Evolutionary conservation across 2,797 vertebrate species (phyloP).

Genomic region (Petrocephalus schoutedeni): DNA sequence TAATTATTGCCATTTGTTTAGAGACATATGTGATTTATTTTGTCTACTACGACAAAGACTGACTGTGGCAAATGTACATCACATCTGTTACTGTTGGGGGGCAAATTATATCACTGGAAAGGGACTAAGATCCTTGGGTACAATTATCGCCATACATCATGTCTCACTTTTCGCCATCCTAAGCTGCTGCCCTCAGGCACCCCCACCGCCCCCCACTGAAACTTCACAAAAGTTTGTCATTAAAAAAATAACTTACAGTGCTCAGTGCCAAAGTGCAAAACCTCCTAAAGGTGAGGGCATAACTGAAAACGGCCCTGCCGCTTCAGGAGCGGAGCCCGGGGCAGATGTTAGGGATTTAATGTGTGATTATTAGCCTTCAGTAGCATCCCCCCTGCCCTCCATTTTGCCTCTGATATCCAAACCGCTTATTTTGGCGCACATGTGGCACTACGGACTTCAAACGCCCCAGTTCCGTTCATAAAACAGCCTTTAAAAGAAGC

Average conservation of each 20-base stretch:
- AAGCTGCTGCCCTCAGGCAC: not conserved
- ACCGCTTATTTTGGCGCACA: conserved; percentile 32
- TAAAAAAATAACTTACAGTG: not conserved
- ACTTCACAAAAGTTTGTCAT: not conserved
- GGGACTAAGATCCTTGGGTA: not conserved
- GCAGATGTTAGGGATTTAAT: conserved; percentile 40
- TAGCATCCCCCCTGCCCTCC: not conserved
- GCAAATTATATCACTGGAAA: not conserved
- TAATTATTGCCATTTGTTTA: not conserved
- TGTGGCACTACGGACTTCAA: conserved; percentile 46
- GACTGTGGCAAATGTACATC: not conserved
- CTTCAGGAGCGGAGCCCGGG: conserved; percentile 33
- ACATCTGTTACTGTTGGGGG: not conserved
- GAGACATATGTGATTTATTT: not conserved
- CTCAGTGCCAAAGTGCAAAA: not conserved
- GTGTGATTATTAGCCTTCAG: conserved; percentile 42
- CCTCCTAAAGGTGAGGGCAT: conserved; percentile 27
- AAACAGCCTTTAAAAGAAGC: conserved; percentile 44
- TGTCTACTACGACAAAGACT: not conserved
- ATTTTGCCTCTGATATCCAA: conserved; percentile 27
- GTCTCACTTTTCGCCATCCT: not conserved
- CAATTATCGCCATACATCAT: not conserved
- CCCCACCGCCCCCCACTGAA: not conserved
- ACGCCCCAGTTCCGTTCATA: conserved; percentile 48
- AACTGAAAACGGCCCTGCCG: conserved; percentile 30